Evolutionary conservation across 2,113 vertebrate genomes (phyloP), one percentile per base, ranked within the genome.

Genomic region (Mandrillus leucophaeus): DNA sequence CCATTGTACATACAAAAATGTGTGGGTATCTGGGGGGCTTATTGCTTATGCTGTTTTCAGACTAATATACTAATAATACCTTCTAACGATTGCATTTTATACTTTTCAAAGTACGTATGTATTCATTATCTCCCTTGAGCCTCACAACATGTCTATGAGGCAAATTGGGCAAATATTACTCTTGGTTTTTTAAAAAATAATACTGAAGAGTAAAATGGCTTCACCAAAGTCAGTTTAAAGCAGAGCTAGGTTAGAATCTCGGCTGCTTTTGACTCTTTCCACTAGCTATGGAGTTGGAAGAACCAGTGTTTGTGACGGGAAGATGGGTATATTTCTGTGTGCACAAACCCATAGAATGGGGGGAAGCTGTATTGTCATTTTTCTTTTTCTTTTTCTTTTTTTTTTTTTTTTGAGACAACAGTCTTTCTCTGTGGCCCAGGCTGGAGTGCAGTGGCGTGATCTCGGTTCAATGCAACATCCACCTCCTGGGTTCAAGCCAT

Each of bases 1-100:
- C 95, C 84, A 93, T 0, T 80, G 92, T 52, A 95, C 64, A 78
- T 27, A 68, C 96, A 97, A 85, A 96, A 96, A 38, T 50, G n/a
- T 57, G n/a, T 17, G 7, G 48, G 70, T 32, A 11, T 5, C 1
- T 2, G 23, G 82, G 43, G 35, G 40, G 8, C 66, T 94, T 70
- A 55, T 4, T 66, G 79, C 73, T 96, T 80, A 50, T 27, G 68
- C 52, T 85, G 25, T 48, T 90, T 95, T 52, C 55, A 81, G 38
- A 87, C 84, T 55, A 6, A 87, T 59, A 55, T 10, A n/a, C 30
- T 61, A 73, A 86, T 73, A 81, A 89, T 25, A 30, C 48, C 73
- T 87, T 85, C 35, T 50, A 72, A 86, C 10, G 61, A 94, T 85
- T 38, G 32, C 0, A 22, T 22, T 85, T 61, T 68, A 12, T n/a